Percentiles rank a stretch among this genome's conserved stretches.
Conservation (phyloP, 2,113 vertebrate species). For the Thunnus maccoyii region DNA sequence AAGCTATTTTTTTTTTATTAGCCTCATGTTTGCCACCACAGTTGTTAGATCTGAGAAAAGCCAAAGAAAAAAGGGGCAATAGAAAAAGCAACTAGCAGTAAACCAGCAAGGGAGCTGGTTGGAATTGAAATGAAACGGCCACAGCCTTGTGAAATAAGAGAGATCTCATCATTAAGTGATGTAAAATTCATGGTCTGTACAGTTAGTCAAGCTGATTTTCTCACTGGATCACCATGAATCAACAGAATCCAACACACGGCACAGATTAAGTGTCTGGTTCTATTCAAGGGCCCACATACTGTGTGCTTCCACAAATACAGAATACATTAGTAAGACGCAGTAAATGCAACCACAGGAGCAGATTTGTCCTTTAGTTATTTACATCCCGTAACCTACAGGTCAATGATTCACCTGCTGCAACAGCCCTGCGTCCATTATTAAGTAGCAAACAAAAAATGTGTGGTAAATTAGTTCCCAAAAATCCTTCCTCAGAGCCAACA, state of each 20-base stretch:
- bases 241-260: slow-evolving; percentile 28
- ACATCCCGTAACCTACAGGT: slow-evolving; percentile 3
- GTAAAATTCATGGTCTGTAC: slow-evolving; percentile 51
- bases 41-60: background rate
- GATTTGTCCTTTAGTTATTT: slow-evolving; percentile 5
- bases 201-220: slow-evolving; percentile 25
- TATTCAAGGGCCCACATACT: background rate
- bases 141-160: slow-evolving; percentile 11
- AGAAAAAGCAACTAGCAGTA: slow-evolving; percentile 12
- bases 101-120: slow-evolving; percentile 11
- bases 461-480: background rate
- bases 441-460: background rate
- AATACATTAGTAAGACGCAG: too few relatives aligned
- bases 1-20: background rate
- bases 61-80: background rate
- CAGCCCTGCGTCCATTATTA: slow-evolving; percentile 1
- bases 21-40: slow-evolving; percentile 8
- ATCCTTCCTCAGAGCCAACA: background rate
- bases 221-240: slow-evolving; percentile 9
- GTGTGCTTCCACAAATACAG: background rate
- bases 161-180: slow-evolving; percentile 38
- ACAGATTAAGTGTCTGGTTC: slow-evolving; percentile 3
- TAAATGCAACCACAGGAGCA: slow-evolving; percentile 14
- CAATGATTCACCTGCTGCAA: slow-evolving; percentile 2
- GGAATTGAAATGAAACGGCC: slow-evolving; percentile 32